Conservation (phyloP, 1,140 invertebrate species). For the Sycophila sp. region DNA sequence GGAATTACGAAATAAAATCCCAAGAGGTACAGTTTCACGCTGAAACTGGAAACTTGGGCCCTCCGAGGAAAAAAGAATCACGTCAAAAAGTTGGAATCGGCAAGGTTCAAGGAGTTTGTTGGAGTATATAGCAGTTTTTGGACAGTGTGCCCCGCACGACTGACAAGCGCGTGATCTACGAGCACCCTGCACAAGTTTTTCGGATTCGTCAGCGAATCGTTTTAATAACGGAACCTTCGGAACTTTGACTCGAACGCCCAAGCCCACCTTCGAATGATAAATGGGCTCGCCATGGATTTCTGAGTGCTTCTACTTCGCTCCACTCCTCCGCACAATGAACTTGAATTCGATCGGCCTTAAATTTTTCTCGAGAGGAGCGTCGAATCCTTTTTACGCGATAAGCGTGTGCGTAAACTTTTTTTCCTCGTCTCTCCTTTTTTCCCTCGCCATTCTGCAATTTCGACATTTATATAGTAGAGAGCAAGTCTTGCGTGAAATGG, state of each 20-base stretch:
- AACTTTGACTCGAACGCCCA: not conserved
- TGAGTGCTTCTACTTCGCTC: not conserved
- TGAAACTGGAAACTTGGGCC: not conserved
- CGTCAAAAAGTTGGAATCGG: not conserved
- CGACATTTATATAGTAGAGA: not conserved
- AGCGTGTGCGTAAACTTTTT: conserved; percentile 13
- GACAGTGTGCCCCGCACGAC: too few species aligned
- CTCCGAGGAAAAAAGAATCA: not conserved
- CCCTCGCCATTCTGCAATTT: not conserved
- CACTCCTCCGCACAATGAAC: not conserved
- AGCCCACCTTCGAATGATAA: conserved; percentile 2
- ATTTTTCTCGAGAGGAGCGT: not conserved
- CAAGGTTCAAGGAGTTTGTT: too few species aligned
- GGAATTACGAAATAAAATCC: conserved; percentile 10
- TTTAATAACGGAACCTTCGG: conserved; percentile 25
- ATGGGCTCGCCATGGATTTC: conserved; percentile 18
- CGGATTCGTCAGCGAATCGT: conserved; percentile 31
- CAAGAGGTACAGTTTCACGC: not conserved
- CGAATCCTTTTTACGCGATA: conserved; percentile 15
- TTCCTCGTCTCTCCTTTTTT: not conserved
- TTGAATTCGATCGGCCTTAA: conserved; percentile 8
- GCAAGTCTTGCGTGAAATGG: conserved; percentile 23
- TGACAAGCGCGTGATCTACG: conserved; percentile 11
- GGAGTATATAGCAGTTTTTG: not conserved
- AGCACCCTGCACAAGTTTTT: conserved; percentile 1